These are phyloP conservation scores for Epizoanthus illoricatus DNA, from an alignment of 92 coral and sea anemone genomes.

Conservation along the genomic window DNA sequence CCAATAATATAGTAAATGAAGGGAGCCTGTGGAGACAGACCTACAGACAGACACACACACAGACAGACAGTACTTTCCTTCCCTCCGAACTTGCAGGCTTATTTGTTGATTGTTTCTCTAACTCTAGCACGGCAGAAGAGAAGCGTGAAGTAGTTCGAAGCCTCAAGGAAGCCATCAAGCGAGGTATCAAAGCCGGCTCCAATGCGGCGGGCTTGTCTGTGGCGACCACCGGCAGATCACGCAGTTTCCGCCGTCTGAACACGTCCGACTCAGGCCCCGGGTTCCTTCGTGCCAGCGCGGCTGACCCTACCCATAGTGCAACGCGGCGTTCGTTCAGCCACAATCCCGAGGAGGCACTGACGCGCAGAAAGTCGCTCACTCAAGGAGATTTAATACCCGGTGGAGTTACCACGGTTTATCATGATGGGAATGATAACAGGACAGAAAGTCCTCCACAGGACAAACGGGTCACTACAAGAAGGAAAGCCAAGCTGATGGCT, in stretches of 20 bases:
- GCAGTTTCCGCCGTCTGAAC: conserved; percentile 75
- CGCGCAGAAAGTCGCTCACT: conserved; percentile 66
- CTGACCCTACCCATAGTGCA: conserved; percentile 7
- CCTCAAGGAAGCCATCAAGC: conserved; percentile 87
- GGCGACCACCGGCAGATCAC: conserved; percentile 55
- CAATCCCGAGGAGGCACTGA: conserved; percentile 71
- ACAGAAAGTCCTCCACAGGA: neutral
- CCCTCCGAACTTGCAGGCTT: neutral
- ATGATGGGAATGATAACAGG: conserved; percentile 7
- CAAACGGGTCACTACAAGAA: neutral
- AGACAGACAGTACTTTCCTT: neutral
- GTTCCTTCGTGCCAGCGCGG: conserved; percentile 36
- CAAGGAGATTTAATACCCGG: conserved; percentile 48
- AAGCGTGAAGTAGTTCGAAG: conserved; percentile 75
- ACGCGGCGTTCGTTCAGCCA: conserved; percentile 85
- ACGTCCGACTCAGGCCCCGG: conserved; percentile 64
- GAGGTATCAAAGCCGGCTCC: conserved; percentile 81
- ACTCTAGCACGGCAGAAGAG: conserved; percentile 77
- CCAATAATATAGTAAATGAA: too few relatives aligned
- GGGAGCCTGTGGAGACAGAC: too few relatives aligned
- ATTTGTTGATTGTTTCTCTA: neutral
- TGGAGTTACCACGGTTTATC: neutral
- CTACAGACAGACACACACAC: too few relatives aligned
- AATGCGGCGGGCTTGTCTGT: conserved; percentile 22
- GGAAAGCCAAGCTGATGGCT: conserved; percentile 26